phyloP scores from a whole-genome alignment of 1,140 invertebrate genomes.

The Thereuonema tuberculata region DNA sequence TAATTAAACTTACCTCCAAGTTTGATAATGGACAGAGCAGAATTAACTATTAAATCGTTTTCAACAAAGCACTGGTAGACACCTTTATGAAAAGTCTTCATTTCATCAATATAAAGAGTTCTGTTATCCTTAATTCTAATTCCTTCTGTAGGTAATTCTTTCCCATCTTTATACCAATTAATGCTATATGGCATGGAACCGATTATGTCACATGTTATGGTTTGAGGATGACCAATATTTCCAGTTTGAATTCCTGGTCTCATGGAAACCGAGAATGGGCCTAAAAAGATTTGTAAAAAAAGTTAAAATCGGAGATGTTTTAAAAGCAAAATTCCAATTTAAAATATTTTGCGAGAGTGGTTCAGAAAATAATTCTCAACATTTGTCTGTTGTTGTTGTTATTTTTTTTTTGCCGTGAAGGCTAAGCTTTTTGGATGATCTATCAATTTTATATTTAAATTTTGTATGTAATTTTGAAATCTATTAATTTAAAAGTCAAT shows the following conservation, averaged over 20 bases:
- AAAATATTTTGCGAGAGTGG: too few relatives aligned
- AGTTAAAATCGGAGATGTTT: too few relatives aligned
- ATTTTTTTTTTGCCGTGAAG: too few relatives aligned
- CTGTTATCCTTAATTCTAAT: background rate
- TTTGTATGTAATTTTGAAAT: too few relatives aligned
- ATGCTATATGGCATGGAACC: background rate
- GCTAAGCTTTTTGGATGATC: too few relatives aligned
- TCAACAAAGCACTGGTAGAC: background rate
- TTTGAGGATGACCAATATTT: background rate
- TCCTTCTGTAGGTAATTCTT: background rate
- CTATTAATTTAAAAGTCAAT: too few relatives aligned
- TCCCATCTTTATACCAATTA: conserved; percentile 1
- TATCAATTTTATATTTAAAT: too few relatives aligned
- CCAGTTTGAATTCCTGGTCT: background rate
- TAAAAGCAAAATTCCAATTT: too few relatives aligned
- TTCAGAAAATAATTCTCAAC: too few relatives aligned
- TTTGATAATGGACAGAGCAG: background rate
- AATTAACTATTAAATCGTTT: background rate
- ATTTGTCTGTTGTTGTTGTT: too few relatives aligned
- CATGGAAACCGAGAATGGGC: background rate
- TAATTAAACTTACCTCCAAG: conserved; percentile 1
- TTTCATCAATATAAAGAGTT: background rate
- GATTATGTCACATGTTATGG: background rate
- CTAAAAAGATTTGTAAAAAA: background rate
- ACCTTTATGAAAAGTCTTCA: background rate